Evolutionary conservation across 2,888 invertebrate species (phyloP).

Genomic region (Pterostichus madidus): DNA sequence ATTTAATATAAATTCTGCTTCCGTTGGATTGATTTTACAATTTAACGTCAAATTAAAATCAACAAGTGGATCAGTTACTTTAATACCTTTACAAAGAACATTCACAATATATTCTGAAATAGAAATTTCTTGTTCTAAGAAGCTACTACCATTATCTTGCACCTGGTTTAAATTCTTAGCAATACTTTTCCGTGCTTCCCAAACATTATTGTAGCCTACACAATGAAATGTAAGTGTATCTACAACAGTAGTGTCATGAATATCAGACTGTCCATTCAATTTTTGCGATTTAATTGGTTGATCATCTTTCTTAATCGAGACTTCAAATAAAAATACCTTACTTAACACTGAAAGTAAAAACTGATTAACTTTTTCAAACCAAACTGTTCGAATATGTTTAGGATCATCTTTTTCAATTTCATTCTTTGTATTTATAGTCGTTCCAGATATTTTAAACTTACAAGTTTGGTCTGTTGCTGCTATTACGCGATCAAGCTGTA

Average conservation of each 20-base stretch:
- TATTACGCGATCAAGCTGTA: slow-evolving; percentile 52
- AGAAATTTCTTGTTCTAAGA: slow-evolving; percentile 74
- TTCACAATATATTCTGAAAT: slow-evolving; percentile 73
- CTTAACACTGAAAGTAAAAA: slow-evolving; percentile 73
- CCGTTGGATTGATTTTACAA: slow-evolving; percentile 71
- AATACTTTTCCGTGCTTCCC: slow-evolving; percentile 73
- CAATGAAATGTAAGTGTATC: slow-evolving; percentile 72
- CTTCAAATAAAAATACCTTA: slow-evolving; percentile 71
- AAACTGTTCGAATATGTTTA: slow-evolving; percentile 69
- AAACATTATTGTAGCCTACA: slow-evolving; percentile 73
- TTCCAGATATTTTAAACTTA: slow-evolving; percentile 69
- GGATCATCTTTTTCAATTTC: slow-evolving; percentile 55
- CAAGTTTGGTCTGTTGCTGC: slow-evolving; percentile 62
- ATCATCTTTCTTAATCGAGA: slow-evolving; percentile 71
- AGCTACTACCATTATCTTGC: slow-evolving; percentile 69
- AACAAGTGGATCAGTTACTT: slow-evolving; percentile 70
- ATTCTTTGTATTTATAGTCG: slow-evolving; percentile 68
- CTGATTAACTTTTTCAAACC: slow-evolving; percentile 72
- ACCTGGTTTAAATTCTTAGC: slow-evolving; percentile 69
- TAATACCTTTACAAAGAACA: slow-evolving; percentile 68
- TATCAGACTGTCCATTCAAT: slow-evolving; percentile 73
- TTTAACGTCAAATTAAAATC: slow-evolving; percentile 73
- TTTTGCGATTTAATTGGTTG: slow-evolving; percentile 74
- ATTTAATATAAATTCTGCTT: slow-evolving; percentile 71
- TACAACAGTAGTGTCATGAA: slow-evolving; percentile 73